Evolutionary conservation across 1,140 invertebrate genomes (phyloP), one percentile per base, ranked within the genome.

Genomic region (Heliconius melpomene): DNA sequence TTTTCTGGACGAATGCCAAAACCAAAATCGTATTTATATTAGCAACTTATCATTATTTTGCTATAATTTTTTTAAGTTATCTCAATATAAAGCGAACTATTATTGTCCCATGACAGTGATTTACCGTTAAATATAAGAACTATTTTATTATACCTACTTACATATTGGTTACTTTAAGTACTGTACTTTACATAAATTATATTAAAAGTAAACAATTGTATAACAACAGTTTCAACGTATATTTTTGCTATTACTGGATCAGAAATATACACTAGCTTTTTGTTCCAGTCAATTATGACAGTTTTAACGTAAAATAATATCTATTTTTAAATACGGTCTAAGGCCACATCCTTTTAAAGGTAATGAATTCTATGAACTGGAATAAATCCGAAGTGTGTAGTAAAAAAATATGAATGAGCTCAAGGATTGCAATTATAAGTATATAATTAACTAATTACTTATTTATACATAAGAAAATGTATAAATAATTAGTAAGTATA

Each of bases 21-120:
- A 32, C 32, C 29, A 79, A 74, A 79, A 79, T 74, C 11, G 60
- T 29, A 79, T 70, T 79, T 74, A 74, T 70, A 40, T 60, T 70
- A 72, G 54, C 60, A 60, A 79, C 52, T 60, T 79, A 70, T 79
- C 72, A 79, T 74, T 74, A 40, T 74, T 50, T 71, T 18, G 57
- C 26, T 29, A 79, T 79, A 66, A 52, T 72, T 79, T 79, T 26
- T 66, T 72, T 13, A 32, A 66, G 23, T 70, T 79, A 79, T 74
- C 74, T 50, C 57, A 40, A 29, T 40, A 74, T 26, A 70, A 74
- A 74, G 60, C 26, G 7, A 74, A 79, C 40, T 16, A 70, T n/a
- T 32, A 46, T 32, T 66, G 72, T 70, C 32, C n/a, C 36, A 16
- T 75, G 52, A 79, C 36, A 66, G 9, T 74, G 26, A 79, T 74